Evolutionary conservation across 1,140 invertebrate genomes (phyloP), one percentile per base, ranked within the genome.

Genomic region (Hetaerina americana): DNA sequence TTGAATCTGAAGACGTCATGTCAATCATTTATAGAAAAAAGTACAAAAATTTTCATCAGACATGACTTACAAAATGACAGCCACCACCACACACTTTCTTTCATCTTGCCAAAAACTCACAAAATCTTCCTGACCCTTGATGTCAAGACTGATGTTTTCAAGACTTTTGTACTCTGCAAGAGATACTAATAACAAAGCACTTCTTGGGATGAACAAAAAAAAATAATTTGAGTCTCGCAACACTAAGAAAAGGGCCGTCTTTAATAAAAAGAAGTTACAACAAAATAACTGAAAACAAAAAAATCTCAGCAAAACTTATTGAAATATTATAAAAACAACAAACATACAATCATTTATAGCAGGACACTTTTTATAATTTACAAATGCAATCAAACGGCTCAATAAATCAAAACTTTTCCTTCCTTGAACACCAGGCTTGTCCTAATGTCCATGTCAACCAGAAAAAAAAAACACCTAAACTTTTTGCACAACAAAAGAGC

Each of bases 231-330:
- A 57, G 40, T 57, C 40, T 57, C 40, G 40, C 40, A 57, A 57
- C 40, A 57, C 40, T 57, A 57, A 57, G 40, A 57, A 57, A 18
- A 18, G 40, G 40, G 40, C 40, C 40, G 22, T 57, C 40, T 57
- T 57, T 57, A 57, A 57, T 57, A 57, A 57, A 57, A 57, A 57
- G 40, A 57, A 57, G 40, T 57, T 57, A 57, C 40, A 57, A 57
- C 40, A 57, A 57, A 57, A 57, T 57, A 57, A 57, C 40, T 57
- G 40, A 57, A 57, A 57, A 57, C 40, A 57, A 57, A 57, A n/a
- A 57, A 68, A 68, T 26, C 27, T 68, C 24, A 25, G 66, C 1
- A 69, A 69, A 27, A 69, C 28, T 69, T 69, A 69, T 69, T 69
- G 68, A 27, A 69, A 69, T 27, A 69, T 69, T 26, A 26, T 27